A percentile compares a stretch with the other conserved stretches of the same genome.
These are phyloP conservation scores for Rousettus leschenaultii DNA, from an alignment of 2,113 vertebrate genomes.

Conservation along the genomic window DNA sequence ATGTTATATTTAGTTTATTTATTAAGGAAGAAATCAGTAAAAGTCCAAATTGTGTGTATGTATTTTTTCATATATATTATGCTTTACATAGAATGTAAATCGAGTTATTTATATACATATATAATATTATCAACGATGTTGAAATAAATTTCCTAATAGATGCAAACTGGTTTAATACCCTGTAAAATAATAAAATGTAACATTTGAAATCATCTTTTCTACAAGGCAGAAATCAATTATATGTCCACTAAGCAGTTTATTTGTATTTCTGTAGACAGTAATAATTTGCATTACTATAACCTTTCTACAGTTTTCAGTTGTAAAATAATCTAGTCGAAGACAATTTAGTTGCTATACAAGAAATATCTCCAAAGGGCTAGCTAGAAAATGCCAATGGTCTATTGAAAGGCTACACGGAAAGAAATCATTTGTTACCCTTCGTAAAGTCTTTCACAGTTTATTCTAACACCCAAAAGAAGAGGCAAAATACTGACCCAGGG, in stretches of 20 bases:
- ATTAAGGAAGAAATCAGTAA: neutral
- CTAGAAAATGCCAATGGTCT: neutral
- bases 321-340: neutral
- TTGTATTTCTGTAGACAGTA: neutral
- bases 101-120: neutral
- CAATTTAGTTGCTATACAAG: neutral
- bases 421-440: neutral
- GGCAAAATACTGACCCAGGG: neutral
- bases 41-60: neutral
- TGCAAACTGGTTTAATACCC: neutral
- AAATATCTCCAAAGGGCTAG: neutral
- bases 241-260: neutral
- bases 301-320: neutral
- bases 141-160: slow-evolving; percentile 9
- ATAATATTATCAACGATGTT: neutral
- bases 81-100: no score
- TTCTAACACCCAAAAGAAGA: neutral
- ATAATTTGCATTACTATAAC: neutral
- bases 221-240: neutral
- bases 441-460: neutral
- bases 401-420: neutral
- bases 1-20: neutral
- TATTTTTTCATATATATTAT: no score
- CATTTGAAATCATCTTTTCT: neutral
- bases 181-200: neutral